Evolutionary conservation across 92 coral and sea anemone genomes (phyloP).

Genomic region (Phenganax subtilis): DNA sequence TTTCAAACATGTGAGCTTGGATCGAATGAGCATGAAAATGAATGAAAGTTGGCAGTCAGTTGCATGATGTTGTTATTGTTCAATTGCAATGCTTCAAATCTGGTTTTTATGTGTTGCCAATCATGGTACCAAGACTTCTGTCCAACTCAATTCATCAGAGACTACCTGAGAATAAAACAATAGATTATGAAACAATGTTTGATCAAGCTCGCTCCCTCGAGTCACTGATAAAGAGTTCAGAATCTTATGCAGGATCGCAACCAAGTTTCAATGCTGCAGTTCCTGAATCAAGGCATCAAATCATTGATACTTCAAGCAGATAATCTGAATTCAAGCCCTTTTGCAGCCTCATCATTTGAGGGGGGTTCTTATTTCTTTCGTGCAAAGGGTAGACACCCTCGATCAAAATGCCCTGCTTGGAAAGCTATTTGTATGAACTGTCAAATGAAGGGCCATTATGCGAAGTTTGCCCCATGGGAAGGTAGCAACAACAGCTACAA

Average conservation of each 20-base stretch:
- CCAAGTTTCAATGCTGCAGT: constrained; percentile 33
- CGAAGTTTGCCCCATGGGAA: constrained; percentile 1
- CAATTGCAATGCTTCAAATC: too few relatives aligned
- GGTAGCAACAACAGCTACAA: constrained; percentile 9
- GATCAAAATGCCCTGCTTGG: constrained; percentile 45
- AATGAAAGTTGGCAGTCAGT: too few relatives aligned
- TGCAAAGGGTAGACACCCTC: constrained; percentile 48
- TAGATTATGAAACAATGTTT: constrained; percentile 44
- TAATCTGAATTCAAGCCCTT: neutral
- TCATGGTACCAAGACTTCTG: constrained; percentile 5
- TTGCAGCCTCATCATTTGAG: neutral
- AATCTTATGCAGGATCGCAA: constrained; percentile 15
- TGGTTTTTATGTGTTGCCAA: too few relatives aligned
- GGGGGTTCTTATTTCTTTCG: constrained; percentile 27
- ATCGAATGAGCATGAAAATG: too few relatives aligned
- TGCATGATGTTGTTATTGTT: too few relatives aligned
- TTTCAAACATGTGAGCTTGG: too few relatives aligned
- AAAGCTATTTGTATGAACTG: constrained; percentile 49
- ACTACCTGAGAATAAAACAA: constrained; percentile 40
- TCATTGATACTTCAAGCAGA: neutral
- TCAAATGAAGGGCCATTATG: constrained; percentile 35
- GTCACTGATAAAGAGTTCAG: constrained; percentile 37
- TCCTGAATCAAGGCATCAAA: neutral
- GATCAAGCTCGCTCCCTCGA: constrained; percentile 43
- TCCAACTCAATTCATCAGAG: constrained; percentile 42